Percentiles rank a stretch among this genome's conserved stretches.
Conservation (phyloP, 1,140 invertebrate species). For the Kradibia gibbosae region DNA sequence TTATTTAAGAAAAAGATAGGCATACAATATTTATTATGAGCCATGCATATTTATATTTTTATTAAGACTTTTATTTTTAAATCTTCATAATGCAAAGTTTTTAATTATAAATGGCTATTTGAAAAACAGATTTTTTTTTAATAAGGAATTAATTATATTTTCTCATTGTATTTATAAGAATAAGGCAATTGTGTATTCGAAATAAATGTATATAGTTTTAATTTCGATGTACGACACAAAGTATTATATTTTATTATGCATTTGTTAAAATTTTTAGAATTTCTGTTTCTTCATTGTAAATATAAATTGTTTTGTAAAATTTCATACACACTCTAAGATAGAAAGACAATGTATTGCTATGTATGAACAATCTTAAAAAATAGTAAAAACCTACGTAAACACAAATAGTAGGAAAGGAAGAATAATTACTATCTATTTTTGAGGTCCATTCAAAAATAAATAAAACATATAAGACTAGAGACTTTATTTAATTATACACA, state of each 20-base stretch:
- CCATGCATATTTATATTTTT: slow-evolving; percentile 24
- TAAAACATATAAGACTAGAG: no score
- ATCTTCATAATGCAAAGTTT: no score
- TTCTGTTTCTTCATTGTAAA: slow-evolving; percentile 38
- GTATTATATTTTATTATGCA: slow-evolving; percentile 47
- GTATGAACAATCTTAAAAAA: no score
- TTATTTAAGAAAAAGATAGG: slow-evolving; percentile 2
- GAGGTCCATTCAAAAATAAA: no score
- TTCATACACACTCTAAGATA: slow-evolving; percentile 47
- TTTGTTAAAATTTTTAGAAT: slow-evolving; percentile 30
- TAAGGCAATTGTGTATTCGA: no score
- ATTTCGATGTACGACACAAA: slow-evolving; percentile 32
- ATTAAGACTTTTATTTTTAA: neutral
- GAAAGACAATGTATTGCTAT: slow-evolving; percentile 18
- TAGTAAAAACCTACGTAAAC: no score
- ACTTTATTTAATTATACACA: no score
- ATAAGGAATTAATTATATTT: neutral
- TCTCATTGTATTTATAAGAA: neutral
- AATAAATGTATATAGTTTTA: slow-evolving; percentile 32
- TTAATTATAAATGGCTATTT: neutral
- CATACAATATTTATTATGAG: slow-evolving; percentile 14
- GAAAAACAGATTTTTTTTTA: neutral
- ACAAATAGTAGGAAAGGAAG: no score
- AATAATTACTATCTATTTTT: no score
- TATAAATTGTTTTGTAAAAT: slow-evolving; percentile 45